Percentiles rank a stretch among this genome's conserved stretches.
Conservation (phyloP, 2,888 invertebrate species). For the Apeira syringaria region DNA sequence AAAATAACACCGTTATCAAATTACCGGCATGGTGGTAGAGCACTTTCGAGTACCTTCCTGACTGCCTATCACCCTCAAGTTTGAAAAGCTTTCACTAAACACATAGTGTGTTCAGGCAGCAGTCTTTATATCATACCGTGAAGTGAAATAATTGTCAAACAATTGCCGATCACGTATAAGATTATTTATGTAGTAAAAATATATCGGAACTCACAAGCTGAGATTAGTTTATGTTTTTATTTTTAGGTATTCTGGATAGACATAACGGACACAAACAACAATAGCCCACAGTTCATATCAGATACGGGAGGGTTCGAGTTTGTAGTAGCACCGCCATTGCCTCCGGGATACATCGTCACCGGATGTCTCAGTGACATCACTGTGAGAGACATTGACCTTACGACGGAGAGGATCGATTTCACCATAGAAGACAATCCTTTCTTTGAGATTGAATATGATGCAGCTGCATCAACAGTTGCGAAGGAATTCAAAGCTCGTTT, state of each 20-base stretch:
- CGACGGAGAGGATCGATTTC: slow-evolving; percentile 66
- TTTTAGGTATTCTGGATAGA: slow-evolving; percentile 63
- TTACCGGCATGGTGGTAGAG: too few species aligned
- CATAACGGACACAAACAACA: slow-evolving; percentile 78
- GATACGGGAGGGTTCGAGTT: slow-evolving; percentile 48
- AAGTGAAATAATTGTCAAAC: too few species aligned
- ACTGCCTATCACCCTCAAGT: too few species aligned
- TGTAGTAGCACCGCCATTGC: slow-evolving; percentile 71
- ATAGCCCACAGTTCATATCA: slow-evolving; percentile 64
- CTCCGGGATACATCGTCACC: slow-evolving; percentile 67
- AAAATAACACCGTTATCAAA: too few species aligned
- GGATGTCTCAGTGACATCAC: slow-evolving; percentile 63
- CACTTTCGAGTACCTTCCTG: too few species aligned
- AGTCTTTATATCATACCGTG: too few species aligned
- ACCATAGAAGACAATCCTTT: slow-evolving; percentile 57
- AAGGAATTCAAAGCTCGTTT: slow-evolving; percentile 65
- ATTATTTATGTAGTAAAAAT: too few species aligned
- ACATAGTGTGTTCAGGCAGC: too few species aligned
- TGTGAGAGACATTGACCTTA: slow-evolving; percentile 79
- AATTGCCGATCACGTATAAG: too few species aligned
- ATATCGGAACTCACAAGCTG: too few species aligned
- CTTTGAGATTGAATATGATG: slow-evolving; percentile 61
- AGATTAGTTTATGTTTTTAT: too few species aligned
- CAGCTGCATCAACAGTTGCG: slow-evolving; percentile 33
- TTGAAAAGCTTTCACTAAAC: too few species aligned